Evolutionary conservation across 2,113 vertebrate species (phyloP).

Genomic region (Rhadina sibilatrix): DNA sequence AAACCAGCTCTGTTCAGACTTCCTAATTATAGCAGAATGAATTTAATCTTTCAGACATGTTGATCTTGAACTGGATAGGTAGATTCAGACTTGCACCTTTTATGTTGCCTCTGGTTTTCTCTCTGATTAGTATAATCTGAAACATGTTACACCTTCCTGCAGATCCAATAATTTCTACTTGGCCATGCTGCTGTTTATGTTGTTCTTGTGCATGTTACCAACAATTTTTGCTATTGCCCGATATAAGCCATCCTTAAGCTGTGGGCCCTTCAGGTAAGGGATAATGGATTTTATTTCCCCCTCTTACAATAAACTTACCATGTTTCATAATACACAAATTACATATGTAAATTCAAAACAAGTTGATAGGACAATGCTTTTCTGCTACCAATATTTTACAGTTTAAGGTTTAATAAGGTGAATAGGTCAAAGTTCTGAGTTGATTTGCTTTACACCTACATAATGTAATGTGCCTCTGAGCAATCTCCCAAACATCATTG

Average conservation of each 20-base stretch:
- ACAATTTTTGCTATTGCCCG: constrained; percentile 93
- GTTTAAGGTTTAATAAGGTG: neutral
- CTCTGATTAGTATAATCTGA: neutral
- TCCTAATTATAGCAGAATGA: neutral
- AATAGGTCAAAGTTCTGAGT: neutral
- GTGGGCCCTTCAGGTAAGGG: constrained; percentile 93
- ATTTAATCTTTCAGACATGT: neutral
- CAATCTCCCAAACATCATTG: neutral
- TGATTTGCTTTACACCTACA: neutral
- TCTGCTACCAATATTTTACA: neutral
- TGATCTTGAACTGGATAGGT: neutral
- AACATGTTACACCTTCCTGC: neutral
- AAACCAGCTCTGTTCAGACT: neutral
- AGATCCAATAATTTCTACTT: constrained; percentile 99
- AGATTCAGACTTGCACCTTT: neutral
- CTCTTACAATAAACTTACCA: neutral
- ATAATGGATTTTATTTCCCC: neutral
- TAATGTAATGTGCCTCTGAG: neutral
- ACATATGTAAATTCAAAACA: neutral
- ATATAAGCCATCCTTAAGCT: constrained; percentile 89
- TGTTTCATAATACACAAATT: neutral
- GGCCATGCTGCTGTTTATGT: constrained; percentile 95
- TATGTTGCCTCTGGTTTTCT: neutral
- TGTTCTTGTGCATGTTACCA: constrained; percentile 96
- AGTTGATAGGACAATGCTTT: neutral